Base-by-base conservation (phyloP, 2,797 vertebrate genomes). In the Ctenopoma kingsleyae region DNA sequence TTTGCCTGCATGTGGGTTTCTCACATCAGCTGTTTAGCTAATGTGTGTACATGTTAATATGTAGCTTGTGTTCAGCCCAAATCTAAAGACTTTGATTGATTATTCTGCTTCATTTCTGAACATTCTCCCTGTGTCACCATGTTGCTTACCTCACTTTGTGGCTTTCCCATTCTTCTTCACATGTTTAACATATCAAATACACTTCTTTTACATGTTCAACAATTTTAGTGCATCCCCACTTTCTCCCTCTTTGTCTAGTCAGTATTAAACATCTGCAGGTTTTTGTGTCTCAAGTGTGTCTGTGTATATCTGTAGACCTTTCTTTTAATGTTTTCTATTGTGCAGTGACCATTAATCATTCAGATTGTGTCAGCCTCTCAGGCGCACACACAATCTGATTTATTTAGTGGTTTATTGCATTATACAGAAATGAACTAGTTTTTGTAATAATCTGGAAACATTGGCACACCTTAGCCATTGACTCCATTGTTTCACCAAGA, bases 381-480 rank as follows among this genome's bases (percentile, higher is more conserved):
- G 52, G 16, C 25, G 55, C 48, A 67, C 53, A 52, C 30, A 27
- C 32, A 70, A 78, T 71, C 48, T 9, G 12, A 70, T 84, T 75
- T 73, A 67, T 80, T 55, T 36, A 58, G 20, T 9, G 1, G 47
- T 61, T 49, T 76, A 75, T 82, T 85, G 74, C 66, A 78, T 86
- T 78, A 83, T 78, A 40, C 76, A 72, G 54, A 64, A 55, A 55
- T 16, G 59, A 86, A 87, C 86, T 78, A 77, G 76, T 68, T 75
- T 82, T 67, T 67, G 57, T 78, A 81, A 78, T 71, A 13, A 41
- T 51, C 16, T 41, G 43, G 17, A 67, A 82, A 76, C 77, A 83
- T 23, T 68, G 48, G 68, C 69, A 80, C 78, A 84, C 76, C 69
- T 84, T 74, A 50, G 57, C 73, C 40, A 82, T 89, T 91, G 87